Percentiles rank a stretch among this genome's conserved stretches.
These are phyloP conservation scores for Magallana ariakensis DNA, from an alignment of 1,140 invertebrate genomes.

Conservation along the genomic window DNA sequence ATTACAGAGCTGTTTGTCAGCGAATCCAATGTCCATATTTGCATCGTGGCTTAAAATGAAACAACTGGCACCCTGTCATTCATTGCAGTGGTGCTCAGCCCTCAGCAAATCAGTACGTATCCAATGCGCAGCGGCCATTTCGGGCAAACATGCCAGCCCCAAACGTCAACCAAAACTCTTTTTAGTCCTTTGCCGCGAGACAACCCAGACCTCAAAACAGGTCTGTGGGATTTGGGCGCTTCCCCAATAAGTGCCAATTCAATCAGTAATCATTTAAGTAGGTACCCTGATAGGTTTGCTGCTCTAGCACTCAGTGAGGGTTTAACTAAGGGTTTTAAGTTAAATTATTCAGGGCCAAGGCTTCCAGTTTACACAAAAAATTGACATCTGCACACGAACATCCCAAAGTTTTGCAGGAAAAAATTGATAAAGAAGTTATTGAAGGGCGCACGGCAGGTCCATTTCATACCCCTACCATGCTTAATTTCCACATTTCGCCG, in stretches of 20 bases:
- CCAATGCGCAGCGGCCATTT: background rate
- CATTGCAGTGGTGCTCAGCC: background rate
- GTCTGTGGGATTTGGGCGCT: too few relatives aligned
- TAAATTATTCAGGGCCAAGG: background rate
- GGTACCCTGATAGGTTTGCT: background rate
- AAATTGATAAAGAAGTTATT: background rate
- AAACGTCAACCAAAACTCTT: too few relatives aligned
- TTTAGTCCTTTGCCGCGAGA: too few relatives aligned
- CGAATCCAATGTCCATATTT: background rate
- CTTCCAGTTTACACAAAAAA: background rate
- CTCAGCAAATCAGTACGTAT: background rate
- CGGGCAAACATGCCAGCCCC: too few relatives aligned
- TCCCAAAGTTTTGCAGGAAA: too few relatives aligned
- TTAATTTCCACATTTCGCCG: conserved; percentile 24
- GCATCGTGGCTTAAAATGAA: background rate
- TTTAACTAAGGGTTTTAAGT: background rate
- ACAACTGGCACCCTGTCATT: too few relatives aligned
- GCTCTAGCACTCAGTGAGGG: background rate
- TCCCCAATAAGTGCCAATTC: background rate
- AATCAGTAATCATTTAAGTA: background rate
- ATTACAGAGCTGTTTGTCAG: background rate
- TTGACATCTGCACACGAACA: background rate
- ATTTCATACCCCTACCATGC: background rate
- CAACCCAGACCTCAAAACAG: too few relatives aligned
- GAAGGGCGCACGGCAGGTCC: background rate